Evolutionary conservation across 2,113 vertebrate genomes (phyloP).

Genomic region (Gymnogyps californianus): DNA sequence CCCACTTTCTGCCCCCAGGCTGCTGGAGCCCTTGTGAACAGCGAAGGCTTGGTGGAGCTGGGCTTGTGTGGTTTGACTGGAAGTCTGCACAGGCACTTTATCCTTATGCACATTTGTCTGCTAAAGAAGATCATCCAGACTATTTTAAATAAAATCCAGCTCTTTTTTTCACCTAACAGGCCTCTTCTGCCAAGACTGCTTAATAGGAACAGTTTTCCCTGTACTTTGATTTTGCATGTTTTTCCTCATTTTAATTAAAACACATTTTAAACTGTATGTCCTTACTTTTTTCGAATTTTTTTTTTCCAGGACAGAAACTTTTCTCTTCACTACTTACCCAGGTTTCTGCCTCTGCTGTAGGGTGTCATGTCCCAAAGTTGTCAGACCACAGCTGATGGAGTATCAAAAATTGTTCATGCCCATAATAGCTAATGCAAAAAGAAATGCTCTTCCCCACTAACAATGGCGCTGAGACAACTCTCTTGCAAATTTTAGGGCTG

Average conservation of each 20-base stretch:
- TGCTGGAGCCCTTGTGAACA: neutral
- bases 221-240: neutral
- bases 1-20: neutral
- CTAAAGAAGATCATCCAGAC: neutral
- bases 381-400: neutral
- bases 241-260: neutral
- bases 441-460: neutral
- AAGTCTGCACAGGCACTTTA: neutral
- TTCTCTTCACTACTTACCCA: neutral
- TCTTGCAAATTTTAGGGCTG: neutral
- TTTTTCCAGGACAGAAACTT: neutral
- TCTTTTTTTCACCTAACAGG: neutral
- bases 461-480: neutral
- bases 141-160: neutral
- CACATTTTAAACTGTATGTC: neutral
- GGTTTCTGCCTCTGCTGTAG: neutral
- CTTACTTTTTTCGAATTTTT: neutral
- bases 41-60: fast-evolving
- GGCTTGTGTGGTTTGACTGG: neutral
- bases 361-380: neutral
- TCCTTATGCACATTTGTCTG: neutral
- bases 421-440: neutral
- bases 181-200: neutral
- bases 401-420: neutral
- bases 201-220: neutral